Conservation (phyloP, 2,113 vertebrate genomes). For the Anguilla rostrata region DNA sequence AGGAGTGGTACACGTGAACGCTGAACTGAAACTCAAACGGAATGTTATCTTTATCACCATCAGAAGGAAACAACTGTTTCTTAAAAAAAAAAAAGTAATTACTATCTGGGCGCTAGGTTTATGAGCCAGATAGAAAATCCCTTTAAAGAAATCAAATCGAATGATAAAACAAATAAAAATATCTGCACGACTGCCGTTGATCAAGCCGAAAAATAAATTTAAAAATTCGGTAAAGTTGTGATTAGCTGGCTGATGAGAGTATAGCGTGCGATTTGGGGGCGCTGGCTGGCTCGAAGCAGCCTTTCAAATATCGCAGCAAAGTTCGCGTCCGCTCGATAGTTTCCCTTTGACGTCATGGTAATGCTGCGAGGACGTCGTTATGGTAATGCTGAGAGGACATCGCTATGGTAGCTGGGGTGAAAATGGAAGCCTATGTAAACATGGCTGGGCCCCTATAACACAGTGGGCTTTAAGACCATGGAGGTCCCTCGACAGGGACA, state of each 20-base stretch:
- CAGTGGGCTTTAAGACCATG: neutral
- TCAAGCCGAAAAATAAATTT: conserved; percentile 33
- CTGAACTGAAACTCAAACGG: conserved; percentile 57
- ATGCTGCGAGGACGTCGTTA: neutral
- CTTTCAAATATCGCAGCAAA: neutral
- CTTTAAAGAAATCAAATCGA: conserved; percentile 7
- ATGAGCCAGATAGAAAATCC: conserved; percentile 35
- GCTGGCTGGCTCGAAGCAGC: neutral
- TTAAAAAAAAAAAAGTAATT: neutral
- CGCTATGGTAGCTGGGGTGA: neutral
- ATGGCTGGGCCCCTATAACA: neutral
- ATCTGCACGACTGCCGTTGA: conserved; percentile 24
- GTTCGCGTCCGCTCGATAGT: neutral
- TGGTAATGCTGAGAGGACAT: neutral
- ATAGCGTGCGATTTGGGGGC: conserved; percentile 14
- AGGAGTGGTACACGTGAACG: conserved; percentile 68
- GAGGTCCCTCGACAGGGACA: neutral
- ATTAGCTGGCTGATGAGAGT: neutral
- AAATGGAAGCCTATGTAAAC: neutral
- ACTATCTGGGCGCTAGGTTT: conserved; percentile 34
- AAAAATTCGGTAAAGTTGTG: conserved; percentile 16
- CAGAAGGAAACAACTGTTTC: neutral
- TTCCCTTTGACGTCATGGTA: neutral
- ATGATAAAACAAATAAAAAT: conserved; percentile 2
- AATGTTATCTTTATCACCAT: conserved; percentile 59